Evolutionary conservation across 2,113 vertebrate genomes (phyloP), one percentile per base, ranked within the genome.

Genomic region (Calcarius ornatus): DNA sequence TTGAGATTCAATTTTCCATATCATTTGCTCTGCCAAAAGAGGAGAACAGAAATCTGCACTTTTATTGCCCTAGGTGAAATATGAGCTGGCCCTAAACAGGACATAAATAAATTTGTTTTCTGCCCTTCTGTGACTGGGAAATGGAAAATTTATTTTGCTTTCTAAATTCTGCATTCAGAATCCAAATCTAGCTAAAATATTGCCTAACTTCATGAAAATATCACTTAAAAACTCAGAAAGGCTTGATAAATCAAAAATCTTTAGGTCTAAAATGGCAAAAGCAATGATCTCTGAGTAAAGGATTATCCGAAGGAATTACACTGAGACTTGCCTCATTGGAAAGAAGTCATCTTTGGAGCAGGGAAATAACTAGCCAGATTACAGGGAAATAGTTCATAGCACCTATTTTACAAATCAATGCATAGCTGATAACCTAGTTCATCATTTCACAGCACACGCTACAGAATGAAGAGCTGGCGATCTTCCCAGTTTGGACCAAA

Each of bases 91-190:
- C 93, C 70, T 73, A 57, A 84, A 86, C 19, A 53, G 51, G 59
- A 27, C 64, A 95, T 88, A 95, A 77, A 87, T 79, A 95, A 77
- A 82, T 79, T 78, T 92, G 84, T 65, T 90, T 92, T 90, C 66
- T 90, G 78, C 24, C 70, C 70, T 54, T 89, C 73, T 65, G 0
- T 63, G 51, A 59, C 27, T 59, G 27, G 19, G 42, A 90, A 95
- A 91, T 59, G 7, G 38, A 85, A 91, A 94, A 92, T 85, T 70
- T 95, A 92, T 59, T 59, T 57, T 81, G 75, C 82, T 91, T 94
- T 88, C 80, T 71, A 73, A 95, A 86, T 75, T 92, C 72, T 51
- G 15, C 53, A 83, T 81, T 73, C 31, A 50, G 69, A 96, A 88
- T 57, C 51, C 60, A 90, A 83, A 95, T 90, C 66, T 75, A 81